Conservation (phyloP, 1,140 invertebrate species). For the Hydropsyche tenuis region DNA sequence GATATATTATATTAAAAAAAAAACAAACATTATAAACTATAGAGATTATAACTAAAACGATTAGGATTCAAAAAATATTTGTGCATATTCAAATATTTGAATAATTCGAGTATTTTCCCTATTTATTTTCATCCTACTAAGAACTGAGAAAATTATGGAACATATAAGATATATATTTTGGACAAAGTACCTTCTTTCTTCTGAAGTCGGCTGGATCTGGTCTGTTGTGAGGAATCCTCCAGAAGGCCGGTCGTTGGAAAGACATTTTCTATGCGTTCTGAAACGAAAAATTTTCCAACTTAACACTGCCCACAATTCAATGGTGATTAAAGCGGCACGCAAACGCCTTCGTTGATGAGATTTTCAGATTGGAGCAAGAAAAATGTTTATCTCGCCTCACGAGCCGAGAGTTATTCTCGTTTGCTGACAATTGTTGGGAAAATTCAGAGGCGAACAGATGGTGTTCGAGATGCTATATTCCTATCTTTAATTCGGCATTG, state of each 20-base stretch:
- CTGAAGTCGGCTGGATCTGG: conserved; percentile 56
- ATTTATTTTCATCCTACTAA: no score
- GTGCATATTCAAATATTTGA: no score
- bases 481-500: not conserved
- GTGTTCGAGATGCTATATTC: conserved; percentile 6
- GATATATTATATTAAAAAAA: no score
- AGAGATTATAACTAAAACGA: no score
- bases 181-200: conserved; percentile 40
- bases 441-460: conserved; percentile 8
- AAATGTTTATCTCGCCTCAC: not conserved
- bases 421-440: conserved; percentile 21
- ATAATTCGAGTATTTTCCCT: no score
- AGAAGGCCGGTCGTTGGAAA: conserved; percentile 68
- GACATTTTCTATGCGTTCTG: conserved; percentile 86
- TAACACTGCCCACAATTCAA: not conserved
- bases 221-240: conserved; percentile 63
- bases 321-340: not conserved
- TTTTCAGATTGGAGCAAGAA: not conserved
- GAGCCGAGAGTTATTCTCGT: not conserved
- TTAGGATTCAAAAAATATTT: no score
- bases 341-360: conserved; percentile 12
- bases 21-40: no score
- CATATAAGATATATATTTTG: not conserved
- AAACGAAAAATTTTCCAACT: conserved; percentile 60
- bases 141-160: no score